Evolutionary conservation across 2,113 vertebrate genomes (phyloP), one percentile per base, ranked within the genome.

Genomic region (Nasalis larvatus): DNA sequence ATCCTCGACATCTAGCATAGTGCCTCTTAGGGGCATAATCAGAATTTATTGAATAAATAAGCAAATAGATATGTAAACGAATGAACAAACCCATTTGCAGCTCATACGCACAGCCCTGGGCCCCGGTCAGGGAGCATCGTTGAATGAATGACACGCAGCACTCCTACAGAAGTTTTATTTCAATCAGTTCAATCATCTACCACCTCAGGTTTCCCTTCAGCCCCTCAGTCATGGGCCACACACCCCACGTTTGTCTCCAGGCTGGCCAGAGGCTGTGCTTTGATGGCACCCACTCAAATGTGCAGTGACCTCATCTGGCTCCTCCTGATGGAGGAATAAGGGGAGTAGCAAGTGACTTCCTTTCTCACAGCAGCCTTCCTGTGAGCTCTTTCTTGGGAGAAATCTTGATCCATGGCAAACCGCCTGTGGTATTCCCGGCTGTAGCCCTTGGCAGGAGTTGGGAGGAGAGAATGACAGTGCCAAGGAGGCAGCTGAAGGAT

Each of bases 401-500:
- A 91, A 91, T 86, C 89, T 73, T 87, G 80, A 95, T 97, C 96
- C 47, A 8, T 71, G 66, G 95, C 80, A 42, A 74, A 86, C 68
- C 0, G 80, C 68, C 95, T 93, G 93, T 37, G 82, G 77, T 45
- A 25, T 81, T 96, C 93, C 93, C 12, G 12, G 93, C 69, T 91
- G 93, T 83, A 96, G 89, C 84, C 89, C 58, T 90, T 98, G 98
- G 96, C 96, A 92, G 89, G 96, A 95, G 84, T 32, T 1, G 23
- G 94, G 52, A 95, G 96, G 76, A 60, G 0, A 63, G 88, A 45
- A 18, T 86, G 95, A 94, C 93, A 56, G 96, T 96, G 97, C 97
- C 97, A 97, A 97, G 96, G 97, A 98, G 86, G 89, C 91, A 54
- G 94, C 97, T 97, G 96, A 97, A 98, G 91, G 83, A 98, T 97